Base-by-base conservation (phyloP, 2,113 vertebrate species). In the Diphyllodes magnificus region DNA sequence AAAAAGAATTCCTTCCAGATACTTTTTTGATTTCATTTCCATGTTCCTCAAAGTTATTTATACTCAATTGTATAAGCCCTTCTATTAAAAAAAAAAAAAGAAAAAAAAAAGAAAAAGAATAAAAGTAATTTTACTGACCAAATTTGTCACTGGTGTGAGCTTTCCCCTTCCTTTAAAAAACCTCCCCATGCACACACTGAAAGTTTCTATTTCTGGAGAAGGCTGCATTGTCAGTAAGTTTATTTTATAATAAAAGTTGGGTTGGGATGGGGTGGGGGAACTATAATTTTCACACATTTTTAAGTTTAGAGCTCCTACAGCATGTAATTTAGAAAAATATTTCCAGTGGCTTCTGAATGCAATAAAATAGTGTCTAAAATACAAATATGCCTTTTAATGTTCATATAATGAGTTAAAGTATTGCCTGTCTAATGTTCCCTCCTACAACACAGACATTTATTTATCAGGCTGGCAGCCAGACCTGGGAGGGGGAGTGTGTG, bases 1-100 rank as follows among this genome's bases (percentile, higher is more conserved):
- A 97, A 98, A 98, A 98, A 82, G 45, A 87, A 94, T 97, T 97
- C 86, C 94, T 82, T 96, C 44, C 51, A 81, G 18, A 84, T 60
- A 79, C 66, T 92, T 97, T 80, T 95, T 95, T 44, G 84, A 96
- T 97, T 93, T 95, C 71, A 75, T 97, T 93, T 97, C 83, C 85
- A 82, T 49, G n/a, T 80, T 91, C 70, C 78, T 85, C 42, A 51
- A 57, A 24, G 45, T 59, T 82, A 95, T 96, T 96, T 92, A 85
- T 93, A 89, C 45, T 57, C 63, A 50, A 37, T 92, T 96, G 81
- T 97, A 91, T 87, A 96, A 92, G 65, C 70, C 91, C 81, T 82
- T 95, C 85, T 89, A 91, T 87, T 93, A 6, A 89, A 93, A 54
- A 70, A 75, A 39, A 47, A 31, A 47, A 66, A 66, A 39, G 42